Evolutionary conservation across 2,888 invertebrate species (phyloP), one percentile per base, ranked within the genome.

Genomic region (Brachyptera putata): DNA sequence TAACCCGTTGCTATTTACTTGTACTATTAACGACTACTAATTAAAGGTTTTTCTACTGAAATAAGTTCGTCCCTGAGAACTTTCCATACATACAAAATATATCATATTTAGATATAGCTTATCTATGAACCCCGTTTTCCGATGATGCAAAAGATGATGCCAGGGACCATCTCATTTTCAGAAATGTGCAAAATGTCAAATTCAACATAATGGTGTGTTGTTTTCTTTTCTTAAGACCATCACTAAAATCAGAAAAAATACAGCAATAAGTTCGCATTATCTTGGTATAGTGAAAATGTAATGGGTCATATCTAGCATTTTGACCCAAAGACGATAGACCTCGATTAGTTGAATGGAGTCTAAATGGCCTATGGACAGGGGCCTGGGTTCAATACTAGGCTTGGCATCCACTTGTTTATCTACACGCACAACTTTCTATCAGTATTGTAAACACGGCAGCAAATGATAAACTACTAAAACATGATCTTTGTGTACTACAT

Each of bases 371-470:
- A 7, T 3, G 7, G 46, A 46, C 50, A 57, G 49, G 64, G 66
- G 60, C 55, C 64, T 61, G 66, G 66, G 66, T 66, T 66, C 66
- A 64, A 61, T 57, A 41, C 66, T 59, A 59, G 66, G 57, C 60
- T 62, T 61, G 62, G 66, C 63, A 66, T 63, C 63, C 62, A 64
- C 63, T 53, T 48, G 36, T 37, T 49, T 46, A 3, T 21, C 13
- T 25, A 39, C 43, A 24, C 9, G 25, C 30, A 26, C 18, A 56
- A 21, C 34, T 41, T 21, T 24, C n/a, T 56, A 56, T 21, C 56
- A 22, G 21, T 22, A 18, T 22, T 22, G 3, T 24, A 13, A 46
- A 13, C 22, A 21, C 4, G n/a, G 9, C 7, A 13, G 22, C 46
- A 24, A 24, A 7, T 46, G 14, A 39, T n/a, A 11, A 13, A 13